Conservation (phyloP, 2,888 invertebrate genomes). For the Emmelina monodactyla region DNA sequence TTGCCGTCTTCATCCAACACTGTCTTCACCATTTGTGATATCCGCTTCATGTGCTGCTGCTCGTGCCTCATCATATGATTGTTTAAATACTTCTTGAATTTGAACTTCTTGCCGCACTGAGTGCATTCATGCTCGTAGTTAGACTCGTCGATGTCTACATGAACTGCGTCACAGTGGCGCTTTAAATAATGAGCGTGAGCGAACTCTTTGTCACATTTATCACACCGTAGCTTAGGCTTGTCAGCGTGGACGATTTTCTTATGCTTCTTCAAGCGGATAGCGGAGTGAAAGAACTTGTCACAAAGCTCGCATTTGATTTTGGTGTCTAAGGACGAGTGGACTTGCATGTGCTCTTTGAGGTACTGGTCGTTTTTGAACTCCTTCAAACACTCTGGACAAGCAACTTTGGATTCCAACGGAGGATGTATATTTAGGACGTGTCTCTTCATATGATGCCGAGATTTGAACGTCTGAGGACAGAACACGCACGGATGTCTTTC, state of each 20-base stretch:
- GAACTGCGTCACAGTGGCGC: constrained; percentile 46
- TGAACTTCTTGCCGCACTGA: constrained; percentile 53
- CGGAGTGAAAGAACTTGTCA: constrained; percentile 50
- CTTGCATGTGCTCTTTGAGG: constrained; percentile 53
- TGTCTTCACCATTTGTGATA: constrained; percentile 53
- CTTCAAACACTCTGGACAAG: constrained; percentile 49
- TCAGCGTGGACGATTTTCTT: constrained; percentile 53
- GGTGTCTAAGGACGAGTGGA: constrained; percentile 43
- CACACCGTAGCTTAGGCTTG: constrained; percentile 45
- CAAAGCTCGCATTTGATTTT: constrained; percentile 54
- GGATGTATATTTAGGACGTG: constrained; percentile 55
- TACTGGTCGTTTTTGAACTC: constrained; percentile 60
- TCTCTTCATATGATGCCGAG: constrained; percentile 51
- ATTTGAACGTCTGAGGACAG: constrained; percentile 54
- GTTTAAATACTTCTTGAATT: constrained; percentile 44
- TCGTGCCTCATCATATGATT: constrained; percentile 54
- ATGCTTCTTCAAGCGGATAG: constrained; percentile 48
- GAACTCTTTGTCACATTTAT: constrained; percentile 52
- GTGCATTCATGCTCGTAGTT: constrained; percentile 47
- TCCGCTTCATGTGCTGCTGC: constrained; percentile 48
- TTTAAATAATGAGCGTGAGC: constrained; percentile 48
- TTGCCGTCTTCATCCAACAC: constrained; percentile 39
- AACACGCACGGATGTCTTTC: constrained; percentile 49
- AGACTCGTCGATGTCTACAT: constrained; percentile 41
- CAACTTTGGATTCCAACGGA: constrained; percentile 51